Evolutionary conservation across 2,797 vertebrate species (phyloP), one percentile per base, ranked within the genome.

Genomic region (Amniataba percoides): DNA sequence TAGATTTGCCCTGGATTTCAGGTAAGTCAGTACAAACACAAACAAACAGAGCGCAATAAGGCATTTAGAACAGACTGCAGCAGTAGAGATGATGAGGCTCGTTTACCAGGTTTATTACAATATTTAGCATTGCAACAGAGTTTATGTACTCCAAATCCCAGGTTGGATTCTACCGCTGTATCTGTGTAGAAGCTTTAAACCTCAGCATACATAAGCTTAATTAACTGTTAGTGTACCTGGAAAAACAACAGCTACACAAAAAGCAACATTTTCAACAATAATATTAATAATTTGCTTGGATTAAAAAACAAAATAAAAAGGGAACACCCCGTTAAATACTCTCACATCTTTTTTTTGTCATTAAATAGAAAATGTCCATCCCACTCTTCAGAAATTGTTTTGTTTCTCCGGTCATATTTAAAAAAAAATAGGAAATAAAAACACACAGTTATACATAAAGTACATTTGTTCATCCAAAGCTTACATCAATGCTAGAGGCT

Each of bases 361-460:
- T 95, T 95, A 96, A 96, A 96, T 96, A 96, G 89, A 95, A 94
- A 95, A 92, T 74, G 81, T 94, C 89, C 81, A 88, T 87, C 83
- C 85, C 85, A 89, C 80, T 90, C 81, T 88, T 80, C 59, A 86
- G 59, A 64, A 89, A 88, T 81, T 84, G 71, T 89, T 83, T 78
- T 71, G 49, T 87, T 81, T 70, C 52, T 76, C 46, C 4, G 5
- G 11, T 82, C 62, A 80, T 68, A 83, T 55, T 81, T 81, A 83
- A 3, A 60, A 18, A 53, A 80, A 87, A 84, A 86, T 74, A 83
- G n/a, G 80, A 77, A 77, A 79, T 80, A 69, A 81, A 74, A 86
- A 88, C 43, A 45, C 63, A 84, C 53, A 62, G 12, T 70, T 67
- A 81, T 58, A 80, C 84, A 80, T 83, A 89, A 81, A 78, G 59